Percentiles rank a stretch among this genome's conserved stretches.
phyloP scores from a whole-genome alignment of 2,797 vertebrate genomes.

The Spatula versicolor region DNA sequence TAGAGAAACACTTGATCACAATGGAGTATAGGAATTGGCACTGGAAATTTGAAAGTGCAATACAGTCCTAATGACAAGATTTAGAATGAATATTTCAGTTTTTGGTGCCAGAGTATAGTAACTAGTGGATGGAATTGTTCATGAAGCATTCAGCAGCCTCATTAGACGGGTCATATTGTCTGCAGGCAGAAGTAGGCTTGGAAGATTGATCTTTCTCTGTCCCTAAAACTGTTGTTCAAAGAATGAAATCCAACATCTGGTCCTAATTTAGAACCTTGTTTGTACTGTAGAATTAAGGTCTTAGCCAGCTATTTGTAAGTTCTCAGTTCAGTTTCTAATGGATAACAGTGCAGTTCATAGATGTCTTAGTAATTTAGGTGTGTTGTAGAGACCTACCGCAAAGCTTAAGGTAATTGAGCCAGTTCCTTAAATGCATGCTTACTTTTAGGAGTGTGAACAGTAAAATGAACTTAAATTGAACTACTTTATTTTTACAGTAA shows the following conservation, averaged over 20 bases:
- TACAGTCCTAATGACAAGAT: slow-evolving; percentile 8
- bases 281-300: background rate
- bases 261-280: slow-evolving; percentile 24
- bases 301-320: slow-evolving; percentile 25
- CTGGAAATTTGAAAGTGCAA: slow-evolving; percentile 26
- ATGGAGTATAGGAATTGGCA: background rate
- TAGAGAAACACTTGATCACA: background rate
- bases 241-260: slow-evolving; percentile 38
- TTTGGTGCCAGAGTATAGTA: slow-evolving; percentile 52
- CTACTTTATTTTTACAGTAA: background rate
- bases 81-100: slow-evolving; percentile 46
- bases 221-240: slow-evolving; percentile 38
- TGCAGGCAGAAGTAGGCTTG: slow-evolving; percentile 38
- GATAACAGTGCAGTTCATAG: background rate
- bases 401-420: background rate
- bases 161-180: slow-evolving; percentile 45
- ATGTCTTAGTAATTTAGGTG: background rate
- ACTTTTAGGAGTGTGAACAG: background rate
- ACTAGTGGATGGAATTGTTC: slow-evolving; percentile 52
- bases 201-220: slow-evolving; percentile 38
- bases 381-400: background rate
- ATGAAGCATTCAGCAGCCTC: slow-evolving; percentile 58
- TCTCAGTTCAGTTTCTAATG: background rate
- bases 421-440: background rate
- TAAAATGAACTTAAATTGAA: background rate